These are phyloP conservation scores for Drosophila kambysellisi DNA, from an alignment of 2,888 invertebrate genomes.

Conservation along the genomic window DNA sequence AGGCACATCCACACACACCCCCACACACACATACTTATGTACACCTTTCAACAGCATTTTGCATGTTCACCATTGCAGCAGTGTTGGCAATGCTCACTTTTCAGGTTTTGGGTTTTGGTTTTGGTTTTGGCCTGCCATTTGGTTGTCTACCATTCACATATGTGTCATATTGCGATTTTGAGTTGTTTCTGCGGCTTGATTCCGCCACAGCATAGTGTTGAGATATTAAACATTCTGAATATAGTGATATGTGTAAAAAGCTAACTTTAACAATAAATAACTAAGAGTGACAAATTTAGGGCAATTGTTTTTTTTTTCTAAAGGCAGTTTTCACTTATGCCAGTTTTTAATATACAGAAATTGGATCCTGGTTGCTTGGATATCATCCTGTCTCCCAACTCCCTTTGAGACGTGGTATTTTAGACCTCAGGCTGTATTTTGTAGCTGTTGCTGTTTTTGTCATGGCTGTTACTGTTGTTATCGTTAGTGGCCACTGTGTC, in stretches of 20 bases:
- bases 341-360: constrained; percentile 3
- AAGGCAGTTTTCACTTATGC: not conserved
- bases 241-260: not conserved
- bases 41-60: constrained; percentile 65
- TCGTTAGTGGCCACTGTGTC: constrained; percentile 41
- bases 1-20: constrained; percentile 7
- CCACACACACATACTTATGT: constrained; percentile 7
- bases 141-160: constrained; percentile 59
- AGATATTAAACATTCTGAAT: not conserved
- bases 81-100: constrained; percentile 47
- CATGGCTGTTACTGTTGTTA: constrained; percentile 36
- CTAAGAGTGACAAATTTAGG: not conserved
- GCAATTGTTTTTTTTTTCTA: not conserved
- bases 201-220: constrained; percentile 47
- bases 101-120: constrained; percentile 47
- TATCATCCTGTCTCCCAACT: not conserved
- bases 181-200: constrained; percentile 75
- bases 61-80: constrained; percentile 59
- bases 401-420: not conserved
- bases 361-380: not conserved
- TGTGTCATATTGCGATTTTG: constrained; percentile 79
- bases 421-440: constrained; percentile 2
- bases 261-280: not conserved
- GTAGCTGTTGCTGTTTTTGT: constrained; percentile 21
- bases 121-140: constrained; percentile 64